These are phyloP conservation scores for Pemphredon lugubris DNA, from an alignment of 2,888 invertebrate genomes.

Conservation along the genomic window DNA sequence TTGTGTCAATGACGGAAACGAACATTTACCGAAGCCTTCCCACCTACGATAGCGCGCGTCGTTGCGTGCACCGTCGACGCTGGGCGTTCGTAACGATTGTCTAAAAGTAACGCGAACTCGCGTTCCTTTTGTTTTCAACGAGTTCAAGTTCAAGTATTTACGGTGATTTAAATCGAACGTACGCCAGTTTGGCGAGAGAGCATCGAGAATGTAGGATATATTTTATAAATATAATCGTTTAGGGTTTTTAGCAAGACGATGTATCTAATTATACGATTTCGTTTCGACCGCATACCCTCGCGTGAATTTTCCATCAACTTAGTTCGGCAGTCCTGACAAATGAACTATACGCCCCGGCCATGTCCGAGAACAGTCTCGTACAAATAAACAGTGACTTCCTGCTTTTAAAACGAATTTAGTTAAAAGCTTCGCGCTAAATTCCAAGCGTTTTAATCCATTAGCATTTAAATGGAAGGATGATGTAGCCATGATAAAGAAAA, in stretches of 20 bases:
- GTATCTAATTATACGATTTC: too few relatives aligned
- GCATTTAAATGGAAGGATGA: not conserved
- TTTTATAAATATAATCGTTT: too few relatives aligned
- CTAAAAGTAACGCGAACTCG: too few relatives aligned
- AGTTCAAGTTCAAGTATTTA: too few relatives aligned
- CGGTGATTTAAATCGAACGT: too few relatives aligned
- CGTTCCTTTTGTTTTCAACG: too few relatives aligned
- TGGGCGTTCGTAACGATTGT: too few relatives aligned
- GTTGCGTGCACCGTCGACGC: too few relatives aligned
- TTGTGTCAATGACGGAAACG: conserved; percentile 45
- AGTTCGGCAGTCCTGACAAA: conserved; percentile 8
- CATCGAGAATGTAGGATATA: too few relatives aligned
- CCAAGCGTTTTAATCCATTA: conserved; percentile 15
- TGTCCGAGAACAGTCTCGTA: not conserved
- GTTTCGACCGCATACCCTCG: not conserved
- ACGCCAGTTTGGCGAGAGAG: too few relatives aligned
- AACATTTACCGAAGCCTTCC: conserved; percentile 37
- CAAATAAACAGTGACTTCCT: conserved; percentile 29
- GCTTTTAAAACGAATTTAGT: conserved; percentile 19
- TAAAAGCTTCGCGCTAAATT: conserved; percentile 9
- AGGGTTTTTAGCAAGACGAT: too few relatives aligned
- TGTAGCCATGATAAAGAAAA: not conserved
- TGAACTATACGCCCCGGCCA: conserved; percentile 5
- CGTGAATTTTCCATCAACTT: conserved; percentile 31
- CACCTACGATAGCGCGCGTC: not conserved